A percentile compares a stretch with the other conserved stretches of the same genome.
Evolutionary conservation across 2,113 vertebrate genomes (phyloP).

Genomic region (Otis tarda): DNA sequence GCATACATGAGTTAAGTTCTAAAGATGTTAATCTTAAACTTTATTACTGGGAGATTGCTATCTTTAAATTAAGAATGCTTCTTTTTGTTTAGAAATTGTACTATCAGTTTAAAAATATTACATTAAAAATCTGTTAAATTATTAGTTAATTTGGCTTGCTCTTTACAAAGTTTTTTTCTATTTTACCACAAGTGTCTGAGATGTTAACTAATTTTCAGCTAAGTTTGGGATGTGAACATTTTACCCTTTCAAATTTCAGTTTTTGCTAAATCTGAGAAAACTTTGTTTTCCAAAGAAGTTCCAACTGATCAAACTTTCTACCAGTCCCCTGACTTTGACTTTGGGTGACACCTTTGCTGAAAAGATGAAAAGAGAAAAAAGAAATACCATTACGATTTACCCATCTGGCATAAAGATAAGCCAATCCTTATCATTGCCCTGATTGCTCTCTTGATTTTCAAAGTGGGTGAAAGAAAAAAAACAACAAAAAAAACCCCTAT

Average conservation of each 20-base stretch:
- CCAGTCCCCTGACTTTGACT: neutral
- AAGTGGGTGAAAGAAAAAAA: neutral
- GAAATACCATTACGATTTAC: neutral
- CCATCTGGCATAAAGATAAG: neutral
- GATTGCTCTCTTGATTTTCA: neutral
- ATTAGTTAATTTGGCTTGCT: neutral
- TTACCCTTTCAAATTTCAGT: neutral
- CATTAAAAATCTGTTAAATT: neutral
- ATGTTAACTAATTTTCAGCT: neutral
- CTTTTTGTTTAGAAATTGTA: neutral
- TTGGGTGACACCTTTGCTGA: neutral
- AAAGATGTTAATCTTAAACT: neutral
- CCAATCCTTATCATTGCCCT: neutral
- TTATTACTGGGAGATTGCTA: fast-evolving
- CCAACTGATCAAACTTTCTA: neutral
- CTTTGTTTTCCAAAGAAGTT: neutral
- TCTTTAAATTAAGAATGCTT: neutral
- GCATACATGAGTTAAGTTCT: neutral
- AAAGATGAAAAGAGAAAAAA: neutral
- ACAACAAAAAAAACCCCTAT: too few species aligned
- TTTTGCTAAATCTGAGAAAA: neutral
- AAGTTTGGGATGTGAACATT: fast-evolving
- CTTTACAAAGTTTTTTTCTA: neutral
- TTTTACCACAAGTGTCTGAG: neutral
- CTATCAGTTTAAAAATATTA: neutral